These are phyloP conservation scores for Trypoxylon attenuatum DNA, from an alignment of 2,888 invertebrate genomes.

Conservation along the genomic window DNA sequence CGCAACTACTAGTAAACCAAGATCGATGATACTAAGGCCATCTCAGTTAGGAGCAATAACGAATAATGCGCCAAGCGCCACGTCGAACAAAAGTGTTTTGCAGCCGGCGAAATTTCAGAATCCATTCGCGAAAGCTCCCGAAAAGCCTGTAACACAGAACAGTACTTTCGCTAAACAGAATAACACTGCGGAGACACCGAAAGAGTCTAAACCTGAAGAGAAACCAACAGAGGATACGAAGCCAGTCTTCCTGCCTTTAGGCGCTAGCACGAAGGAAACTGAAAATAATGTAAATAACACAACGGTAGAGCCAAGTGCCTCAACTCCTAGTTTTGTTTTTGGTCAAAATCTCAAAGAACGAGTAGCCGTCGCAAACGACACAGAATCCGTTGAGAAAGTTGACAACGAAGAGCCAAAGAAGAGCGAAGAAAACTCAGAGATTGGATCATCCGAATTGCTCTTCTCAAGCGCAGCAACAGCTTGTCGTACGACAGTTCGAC, in stretches of 20 bases:
- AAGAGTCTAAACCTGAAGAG: constrained; percentile 50
- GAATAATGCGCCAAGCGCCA: constrained; percentile 48
- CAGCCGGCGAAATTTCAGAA: constrained; percentile 67
- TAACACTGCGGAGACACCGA: constrained; percentile 39
- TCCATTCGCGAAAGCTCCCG: constrained; percentile 63
- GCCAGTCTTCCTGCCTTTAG: constrained; percentile 68
- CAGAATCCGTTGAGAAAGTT: constrained; percentile 72
- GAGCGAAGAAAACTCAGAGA: constrained; percentile 74
- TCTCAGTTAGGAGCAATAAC: constrained; percentile 63
- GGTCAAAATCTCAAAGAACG: constrained; percentile 93
- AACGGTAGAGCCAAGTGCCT: constrained; percentile 64
- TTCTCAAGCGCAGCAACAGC: constrained; percentile 82
- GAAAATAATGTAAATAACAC: constrained; percentile 65
- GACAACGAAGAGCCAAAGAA: constrained; percentile 72
- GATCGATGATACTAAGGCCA: constrained; percentile 63
- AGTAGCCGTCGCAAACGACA: constrained; percentile 81
- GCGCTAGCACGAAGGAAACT: constrained; percentile 63
- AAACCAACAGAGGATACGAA: constrained; percentile 54
- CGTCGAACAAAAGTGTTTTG: constrained; percentile 58
- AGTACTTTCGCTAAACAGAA: constrained; percentile 23
- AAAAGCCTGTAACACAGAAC: constrained; percentile 37
- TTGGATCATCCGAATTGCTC: constrained; percentile 82
- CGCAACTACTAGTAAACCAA: constrained; percentile 51
- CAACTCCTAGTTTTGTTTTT: constrained; percentile 87
- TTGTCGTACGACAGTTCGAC: constrained; percentile 63